Base-by-base conservation (phyloP, 2,113 vertebrate genomes). In the Neotoma lepida region DNA sequence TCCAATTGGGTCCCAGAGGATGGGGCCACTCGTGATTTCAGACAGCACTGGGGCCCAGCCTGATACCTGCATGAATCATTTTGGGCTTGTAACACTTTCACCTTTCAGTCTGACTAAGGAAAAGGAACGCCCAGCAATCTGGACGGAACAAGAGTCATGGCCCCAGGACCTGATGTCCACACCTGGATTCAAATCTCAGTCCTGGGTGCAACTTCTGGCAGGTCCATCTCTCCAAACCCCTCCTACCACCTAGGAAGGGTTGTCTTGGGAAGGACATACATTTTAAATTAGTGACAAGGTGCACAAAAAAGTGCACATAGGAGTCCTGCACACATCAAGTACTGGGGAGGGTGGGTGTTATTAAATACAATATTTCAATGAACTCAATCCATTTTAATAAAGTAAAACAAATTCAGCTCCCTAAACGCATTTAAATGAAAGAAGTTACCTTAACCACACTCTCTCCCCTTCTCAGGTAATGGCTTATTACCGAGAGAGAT, bases 371-470 rank as follows among this genome's bases (percentile, higher is more conserved):
- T 68, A 93, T 88, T 86, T 71, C 46, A 58, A 93, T 96, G 71
- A 96, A 89, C 86, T 82, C 61, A 39, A 61, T 66, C 90, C 46
- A 93, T 96, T 96, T 89, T 97, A 95, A 94, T 90, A 89, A 94
- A 44, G 46, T 92, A 96, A 78, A 96, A 89, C 28, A 85, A 97
- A 71, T 76, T 86, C 61, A 61, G 92, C 68, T 96, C 61, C 86
- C 78, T 80, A 89, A 94, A 85, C 78, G 81, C 91, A 54, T 56
- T 94, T 90, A 92, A 93, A 86, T 93, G 66, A 93, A 97, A 91
- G 92, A 94, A 85, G 89, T n/a, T 95, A 41, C 78, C 86, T 91
- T 95, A 91, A 87, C 92, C 56, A 89, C 24, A 95, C 74, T 77
- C 63, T 63, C 86, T 82, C 33, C 12, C 76, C 33, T 64, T 51